Conservation (phyloP, 2,888 invertebrate species). For the Heliconius ismenius region DNA sequence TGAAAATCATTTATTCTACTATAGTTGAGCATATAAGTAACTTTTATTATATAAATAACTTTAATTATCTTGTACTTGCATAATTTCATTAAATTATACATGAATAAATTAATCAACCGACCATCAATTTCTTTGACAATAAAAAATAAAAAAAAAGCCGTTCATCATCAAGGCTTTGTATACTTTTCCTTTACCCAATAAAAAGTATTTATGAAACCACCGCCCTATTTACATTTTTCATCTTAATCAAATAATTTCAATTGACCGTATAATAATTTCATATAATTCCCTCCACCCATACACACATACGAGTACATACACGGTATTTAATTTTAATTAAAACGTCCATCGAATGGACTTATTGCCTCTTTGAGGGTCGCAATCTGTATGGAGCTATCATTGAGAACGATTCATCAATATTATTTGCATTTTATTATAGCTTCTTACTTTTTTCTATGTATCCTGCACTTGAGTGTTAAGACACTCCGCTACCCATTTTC, state of each 20-base stretch:
- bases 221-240: neutral
- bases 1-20: neutral
- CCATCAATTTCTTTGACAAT: neutral
- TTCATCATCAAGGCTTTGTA: neutral
- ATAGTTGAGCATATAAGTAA: too few species aligned
- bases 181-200: neutral
- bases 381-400: constrained; percentile 22
- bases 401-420: constrained; percentile 26
- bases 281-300: neutral
- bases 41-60: too few species aligned
- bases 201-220: neutral
- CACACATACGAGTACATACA: too few species aligned
- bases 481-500: neutral
- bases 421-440: constrained; percentile 14
- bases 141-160: neutral
- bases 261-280: constrained; percentile 9
- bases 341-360: constrained; percentile 13
- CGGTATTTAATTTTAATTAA: constrained; percentile 32
- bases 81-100: too few species aligned
- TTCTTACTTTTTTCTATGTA: neutral
- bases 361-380: constrained; percentile 29
- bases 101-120: neutral
- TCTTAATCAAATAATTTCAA: constrained; percentile 10
- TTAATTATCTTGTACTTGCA: too few species aligned
- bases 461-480: neutral